These are phyloP conservation scores for Galendromus occidentalis DNA, from an alignment of 1,140 invertebrate genomes.

Conservation along the genomic window DNA sequence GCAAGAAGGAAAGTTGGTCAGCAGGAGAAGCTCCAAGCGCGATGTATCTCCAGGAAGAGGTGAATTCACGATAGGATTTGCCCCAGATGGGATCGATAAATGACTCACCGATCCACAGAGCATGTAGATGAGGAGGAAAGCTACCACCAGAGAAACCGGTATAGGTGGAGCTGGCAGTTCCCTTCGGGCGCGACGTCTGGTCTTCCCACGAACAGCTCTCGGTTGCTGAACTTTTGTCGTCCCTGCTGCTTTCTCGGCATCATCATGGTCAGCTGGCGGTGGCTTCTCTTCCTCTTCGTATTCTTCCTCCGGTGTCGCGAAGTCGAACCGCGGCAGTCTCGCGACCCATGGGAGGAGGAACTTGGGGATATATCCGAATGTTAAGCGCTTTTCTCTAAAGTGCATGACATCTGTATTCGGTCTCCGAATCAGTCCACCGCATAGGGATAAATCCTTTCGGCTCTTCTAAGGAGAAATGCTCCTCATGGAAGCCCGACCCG, in stretches of 20 bases:
- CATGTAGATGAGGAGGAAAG: slow-evolving; percentile 50
- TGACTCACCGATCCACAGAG: slow-evolving; percentile 35
- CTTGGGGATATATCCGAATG: too few species aligned
- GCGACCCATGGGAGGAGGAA: slow-evolving; percentile 4
- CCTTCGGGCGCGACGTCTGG: background rate
- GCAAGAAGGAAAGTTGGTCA: background rate
- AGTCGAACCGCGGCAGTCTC: background rate
- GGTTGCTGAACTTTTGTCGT: background rate
- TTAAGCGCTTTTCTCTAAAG: too few species aligned
- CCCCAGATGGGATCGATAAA: slow-evolving; percentile 12
- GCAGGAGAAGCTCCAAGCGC: background rate
- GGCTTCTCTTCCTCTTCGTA: background rate
- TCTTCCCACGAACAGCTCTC: too few species aligned
- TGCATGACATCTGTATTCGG: too few species aligned
- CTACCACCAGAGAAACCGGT: slow-evolving; percentile 38
- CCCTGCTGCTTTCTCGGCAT: background rate
- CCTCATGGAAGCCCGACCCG: too few species aligned
- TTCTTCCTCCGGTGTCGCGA: background rate
- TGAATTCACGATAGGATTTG: background rate
- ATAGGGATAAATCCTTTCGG: too few species aligned
- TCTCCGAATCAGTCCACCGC: too few species aligned
- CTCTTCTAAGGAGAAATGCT: too few species aligned
- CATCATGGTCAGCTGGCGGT: background rate
- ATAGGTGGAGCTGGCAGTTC: slow-evolving; percentile 11
- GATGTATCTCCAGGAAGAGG: too few species aligned